Conservation (phyloP, 2,113 vertebrate species). For the Manacus vitellinus region DNA sequence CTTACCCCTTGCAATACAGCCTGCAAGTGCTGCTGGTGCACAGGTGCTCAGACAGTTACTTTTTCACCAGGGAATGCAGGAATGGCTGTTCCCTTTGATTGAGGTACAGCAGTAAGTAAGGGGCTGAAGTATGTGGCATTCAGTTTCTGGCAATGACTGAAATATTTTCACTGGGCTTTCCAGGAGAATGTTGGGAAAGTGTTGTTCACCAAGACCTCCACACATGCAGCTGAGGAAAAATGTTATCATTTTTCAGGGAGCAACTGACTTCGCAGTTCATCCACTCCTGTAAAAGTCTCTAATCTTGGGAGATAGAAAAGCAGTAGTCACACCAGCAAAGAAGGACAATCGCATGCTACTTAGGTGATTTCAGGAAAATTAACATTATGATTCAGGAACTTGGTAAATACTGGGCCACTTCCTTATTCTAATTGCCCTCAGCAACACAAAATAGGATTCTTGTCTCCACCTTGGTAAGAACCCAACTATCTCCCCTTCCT, state of each 20-base stretch:
- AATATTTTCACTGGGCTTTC: not conserved
- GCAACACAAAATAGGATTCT: not conserved
- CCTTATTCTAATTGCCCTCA: not conserved
- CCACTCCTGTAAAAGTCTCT: not conserved
- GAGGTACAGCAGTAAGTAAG: not conserved
- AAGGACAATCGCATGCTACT: accelerated
- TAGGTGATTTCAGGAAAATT: not conserved
- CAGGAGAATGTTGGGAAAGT: not conserved
- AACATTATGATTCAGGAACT: not conserved
- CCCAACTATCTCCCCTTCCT: not conserved
- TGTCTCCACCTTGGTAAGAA: not conserved
- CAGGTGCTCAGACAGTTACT: accelerated
- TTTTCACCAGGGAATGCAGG: not conserved
- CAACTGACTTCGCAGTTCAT: not conserved
- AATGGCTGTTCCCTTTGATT: not conserved
- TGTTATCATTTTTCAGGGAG: not conserved
- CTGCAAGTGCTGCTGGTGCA: not conserved
- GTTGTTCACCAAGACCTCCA: not conserved
- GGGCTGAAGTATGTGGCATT: not conserved
- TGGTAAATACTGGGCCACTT: not conserved
- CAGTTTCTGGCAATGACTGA: not conserved
- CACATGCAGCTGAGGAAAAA: not conserved
- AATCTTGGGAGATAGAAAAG: not conserved
- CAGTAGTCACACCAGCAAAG: not conserved
- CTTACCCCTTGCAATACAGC: no score